phyloP scores from a whole-genome alignment of 53 echinoderm and acorn worm genomes.

The Holothuria leucospilota region DNA sequence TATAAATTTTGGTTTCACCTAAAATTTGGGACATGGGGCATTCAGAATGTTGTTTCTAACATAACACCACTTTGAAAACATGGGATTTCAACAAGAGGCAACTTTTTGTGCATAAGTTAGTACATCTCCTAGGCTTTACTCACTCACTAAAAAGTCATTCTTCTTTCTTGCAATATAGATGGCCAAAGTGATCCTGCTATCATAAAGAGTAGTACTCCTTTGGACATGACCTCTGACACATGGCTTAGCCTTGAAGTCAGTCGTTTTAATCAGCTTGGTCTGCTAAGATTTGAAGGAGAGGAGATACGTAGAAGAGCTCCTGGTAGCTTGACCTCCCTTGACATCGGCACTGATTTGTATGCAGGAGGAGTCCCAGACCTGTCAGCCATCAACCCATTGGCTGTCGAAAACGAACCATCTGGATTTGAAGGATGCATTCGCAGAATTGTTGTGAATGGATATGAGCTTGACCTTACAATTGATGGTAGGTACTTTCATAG shows the following conservation, averaged over 20 bases:
- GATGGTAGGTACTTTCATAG: slow-evolving; percentile 21
- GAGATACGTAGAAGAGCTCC: slow-evolving; percentile 62
- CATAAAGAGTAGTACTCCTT: slow-evolving; percentile 35
- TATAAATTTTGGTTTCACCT: not conserved
- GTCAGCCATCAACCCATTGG: slow-evolving; percentile 61
- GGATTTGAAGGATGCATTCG: slow-evolving; percentile 75
- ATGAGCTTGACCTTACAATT: slow-evolving; percentile 50
- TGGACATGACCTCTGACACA: slow-evolving; percentile 56
- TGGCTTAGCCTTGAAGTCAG: slow-evolving; percentile 73
- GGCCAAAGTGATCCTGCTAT: slow-evolving; percentile 74
- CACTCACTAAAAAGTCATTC: too few species aligned
- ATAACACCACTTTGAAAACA: too few species aligned
- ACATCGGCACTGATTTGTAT: slow-evolving; percentile 67
- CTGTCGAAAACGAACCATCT: slow-evolving; percentile 63
- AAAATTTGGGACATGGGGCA: not conserved
- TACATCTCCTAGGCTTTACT: too few species aligned
- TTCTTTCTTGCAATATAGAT: slow-evolving; percentile 38
- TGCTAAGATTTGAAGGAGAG: slow-evolving; percentile 54
- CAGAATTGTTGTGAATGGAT: slow-evolving; percentile 62
- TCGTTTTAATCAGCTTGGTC: slow-evolving; percentile 65
- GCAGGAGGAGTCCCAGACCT: slow-evolving; percentile 67
- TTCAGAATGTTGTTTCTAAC: not conserved
- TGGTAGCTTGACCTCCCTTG: slow-evolving; percentile 67
- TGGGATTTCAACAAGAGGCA: too few species aligned
- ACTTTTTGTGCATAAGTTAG: too few species aligned